phyloP scores from a whole-genome alignment of 2,113 vertebrate genomes.

The Psilopogon haemacephalus region DNA sequence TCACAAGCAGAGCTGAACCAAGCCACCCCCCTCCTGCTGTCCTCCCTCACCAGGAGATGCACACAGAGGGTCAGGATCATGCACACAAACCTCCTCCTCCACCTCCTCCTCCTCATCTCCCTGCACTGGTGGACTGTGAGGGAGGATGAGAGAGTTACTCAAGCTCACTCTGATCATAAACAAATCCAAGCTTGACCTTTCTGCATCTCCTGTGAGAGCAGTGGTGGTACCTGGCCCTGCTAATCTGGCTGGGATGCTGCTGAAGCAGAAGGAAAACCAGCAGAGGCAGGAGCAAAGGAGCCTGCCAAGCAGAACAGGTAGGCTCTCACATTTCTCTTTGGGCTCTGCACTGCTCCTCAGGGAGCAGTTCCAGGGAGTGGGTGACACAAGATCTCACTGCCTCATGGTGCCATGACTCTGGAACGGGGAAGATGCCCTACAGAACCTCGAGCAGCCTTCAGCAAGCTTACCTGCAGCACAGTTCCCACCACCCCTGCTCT shows the following conservation, averaged over 20 bases:
- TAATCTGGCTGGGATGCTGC: background rate
- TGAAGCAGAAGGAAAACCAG: background rate
- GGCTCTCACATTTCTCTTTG: background rate
- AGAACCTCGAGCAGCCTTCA: background rate
- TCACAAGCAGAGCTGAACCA: accelerated
- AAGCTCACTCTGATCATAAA: background rate
- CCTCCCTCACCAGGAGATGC: accelerated
- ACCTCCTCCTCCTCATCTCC: background rate
- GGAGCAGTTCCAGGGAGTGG: background rate
- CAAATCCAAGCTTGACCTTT: conserved; percentile 16
- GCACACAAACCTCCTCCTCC: background rate
- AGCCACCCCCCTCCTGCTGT: background rate
- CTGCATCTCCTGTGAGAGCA: background rate
- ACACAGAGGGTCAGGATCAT: background rate
- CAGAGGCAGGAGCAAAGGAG: conserved; percentile 1
- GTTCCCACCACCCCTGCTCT: background rate
- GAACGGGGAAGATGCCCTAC: background rate
- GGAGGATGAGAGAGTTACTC: background rate
- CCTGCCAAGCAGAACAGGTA: background rate
- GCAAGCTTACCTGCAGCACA: background rate
- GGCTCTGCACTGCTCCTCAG: background rate
- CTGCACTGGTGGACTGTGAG: accelerated
- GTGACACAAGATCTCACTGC: background rate
- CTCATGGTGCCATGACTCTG: background rate
- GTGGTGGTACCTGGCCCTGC: background rate